Conservation (phyloP, 2,888 invertebrate species). For the Leptinotarsa rubiginosa region DNA sequence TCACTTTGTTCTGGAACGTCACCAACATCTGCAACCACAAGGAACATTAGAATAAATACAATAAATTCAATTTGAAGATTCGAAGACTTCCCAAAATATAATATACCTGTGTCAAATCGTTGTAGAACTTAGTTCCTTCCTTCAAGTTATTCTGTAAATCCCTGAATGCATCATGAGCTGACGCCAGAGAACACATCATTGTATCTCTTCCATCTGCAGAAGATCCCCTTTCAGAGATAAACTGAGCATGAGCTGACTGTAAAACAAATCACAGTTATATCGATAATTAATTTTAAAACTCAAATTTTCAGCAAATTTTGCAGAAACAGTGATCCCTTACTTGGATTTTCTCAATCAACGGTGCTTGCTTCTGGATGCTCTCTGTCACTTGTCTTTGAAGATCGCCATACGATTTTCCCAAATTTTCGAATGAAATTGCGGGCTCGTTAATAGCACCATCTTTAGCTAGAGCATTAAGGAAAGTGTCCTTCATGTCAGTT, state of each 20-base stretch:
- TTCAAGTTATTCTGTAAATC: conserved; percentile 91
- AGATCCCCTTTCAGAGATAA: conserved; percentile 74
- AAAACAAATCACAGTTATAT: conserved; percentile 41
- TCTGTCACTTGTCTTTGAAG: conserved; percentile 83
- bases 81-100: background rate
- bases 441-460: conserved; percentile 86
- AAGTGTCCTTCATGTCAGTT: conserved; percentile 85
- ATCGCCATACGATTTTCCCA: conserved; percentile 81
- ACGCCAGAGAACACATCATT: conserved; percentile 86
- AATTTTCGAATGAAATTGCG: conserved; percentile 75
- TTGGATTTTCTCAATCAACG: conserved; percentile 77
- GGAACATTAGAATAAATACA: background rate
- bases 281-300: background rate
- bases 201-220: conserved; percentile 78
- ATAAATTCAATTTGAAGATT: background rate
- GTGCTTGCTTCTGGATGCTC: conserved; percentile 79
- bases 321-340: conserved; percentile 56
- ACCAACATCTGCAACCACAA: conserved; percentile 80
- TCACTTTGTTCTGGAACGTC: conserved; percentile 96
- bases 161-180: conserved; percentile 92
- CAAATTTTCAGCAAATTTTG: background rate
- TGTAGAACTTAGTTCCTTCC: conserved; percentile 97
- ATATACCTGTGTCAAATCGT: conserved; percentile 84
- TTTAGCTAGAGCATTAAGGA: conserved; percentile 79
- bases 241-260: conserved; percentile 71